A percentile compares a stretch with the other conserved stretches of the same genome.
Evolutionary conservation across 2,113 vertebrate genomes (phyloP).

Genomic region (Catharus fuscescens): DNA sequence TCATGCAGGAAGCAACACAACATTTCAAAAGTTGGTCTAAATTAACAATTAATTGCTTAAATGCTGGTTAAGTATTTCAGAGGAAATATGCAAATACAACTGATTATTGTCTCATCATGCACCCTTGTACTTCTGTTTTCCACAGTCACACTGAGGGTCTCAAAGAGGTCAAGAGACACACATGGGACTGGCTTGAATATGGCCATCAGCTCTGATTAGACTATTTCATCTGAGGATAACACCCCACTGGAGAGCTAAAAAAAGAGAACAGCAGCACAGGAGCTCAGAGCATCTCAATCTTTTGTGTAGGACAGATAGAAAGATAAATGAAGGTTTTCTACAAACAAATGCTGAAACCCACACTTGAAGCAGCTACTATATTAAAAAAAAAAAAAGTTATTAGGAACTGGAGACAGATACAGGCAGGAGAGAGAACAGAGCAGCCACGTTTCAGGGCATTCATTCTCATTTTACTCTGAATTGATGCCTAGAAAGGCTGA

Average conservation of each 20-base stretch:
- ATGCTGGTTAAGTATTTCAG: background rate
- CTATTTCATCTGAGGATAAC: background rate
- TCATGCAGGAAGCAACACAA: background rate
- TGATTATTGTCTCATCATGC: background rate
- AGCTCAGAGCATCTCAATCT: background rate
- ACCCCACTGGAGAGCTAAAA: background rate
- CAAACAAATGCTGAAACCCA: background rate
- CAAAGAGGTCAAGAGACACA: background rate
- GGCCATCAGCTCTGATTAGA: background rate
- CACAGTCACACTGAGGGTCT: rapidly evolving
- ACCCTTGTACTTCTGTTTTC: background rate
- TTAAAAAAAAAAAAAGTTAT: background rate
- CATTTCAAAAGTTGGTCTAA: background rate
- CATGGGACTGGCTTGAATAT: background rate
- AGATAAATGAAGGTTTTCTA: background rate
- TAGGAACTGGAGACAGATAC: background rate
- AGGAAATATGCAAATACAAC: background rate
- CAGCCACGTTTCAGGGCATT: background rate
- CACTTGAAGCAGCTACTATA: background rate
- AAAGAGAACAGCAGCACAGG: background rate
- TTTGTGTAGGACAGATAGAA: background rate
- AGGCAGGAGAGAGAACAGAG: background rate
- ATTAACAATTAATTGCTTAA: background rate
- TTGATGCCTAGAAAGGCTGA: too few relatives aligned
- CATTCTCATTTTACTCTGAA: background rate